A percentile compares a stretch with the other conserved stretches of the same genome.
phyloP scores from a whole-genome alignment of 1,140 invertebrate species.

The Aethina tumida region DNA sequence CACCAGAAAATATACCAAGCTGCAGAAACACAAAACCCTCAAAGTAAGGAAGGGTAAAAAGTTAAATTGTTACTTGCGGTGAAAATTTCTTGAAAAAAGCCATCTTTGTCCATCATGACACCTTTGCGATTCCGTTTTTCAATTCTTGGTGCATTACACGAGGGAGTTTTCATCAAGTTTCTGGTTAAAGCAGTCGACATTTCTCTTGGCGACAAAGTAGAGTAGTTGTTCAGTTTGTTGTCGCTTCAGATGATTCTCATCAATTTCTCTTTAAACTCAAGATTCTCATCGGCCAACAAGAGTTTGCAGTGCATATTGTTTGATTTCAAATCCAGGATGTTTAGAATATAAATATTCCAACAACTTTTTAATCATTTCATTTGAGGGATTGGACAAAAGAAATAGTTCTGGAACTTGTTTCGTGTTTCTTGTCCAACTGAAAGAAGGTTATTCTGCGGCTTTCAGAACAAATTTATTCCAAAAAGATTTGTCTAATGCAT shows the following conservation, averaged over 20 bases:
- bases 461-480: conserved; percentile 40
- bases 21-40: too few relatives aligned
- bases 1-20: conserved; percentile 69
- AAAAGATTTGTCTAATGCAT: conserved; percentile 37
- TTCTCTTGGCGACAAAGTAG: conserved; percentile 53
- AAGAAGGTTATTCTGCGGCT: conserved; percentile 49
- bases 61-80: conserved; percentile 30
- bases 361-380: conserved; percentile 42
- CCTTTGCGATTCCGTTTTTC: conserved; percentile 65
- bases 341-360: conserved; percentile 41
- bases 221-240: conserved; percentile 50
- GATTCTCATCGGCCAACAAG: conserved; percentile 46
- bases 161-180: conserved; percentile 43
- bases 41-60: too few relatives aligned
- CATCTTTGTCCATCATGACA: conserved; percentile 47
- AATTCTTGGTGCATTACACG: conserved; percentile 62
- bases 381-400: conserved; percentile 47
- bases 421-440: conserved; percentile 48
- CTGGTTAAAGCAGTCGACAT: conserved; percentile 59
- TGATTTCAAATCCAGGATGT: conserved; percentile 51
- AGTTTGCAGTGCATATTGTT: conserved; percentile 53
- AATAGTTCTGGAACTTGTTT: conserved; percentile 59
- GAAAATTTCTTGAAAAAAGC: conserved; percentile 39
- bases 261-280: conserved; percentile 36
- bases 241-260: conserved; percentile 32